phyloP scores from a whole-genome alignment of 2,797 vertebrate genomes.

The Picus viridis region DNA sequence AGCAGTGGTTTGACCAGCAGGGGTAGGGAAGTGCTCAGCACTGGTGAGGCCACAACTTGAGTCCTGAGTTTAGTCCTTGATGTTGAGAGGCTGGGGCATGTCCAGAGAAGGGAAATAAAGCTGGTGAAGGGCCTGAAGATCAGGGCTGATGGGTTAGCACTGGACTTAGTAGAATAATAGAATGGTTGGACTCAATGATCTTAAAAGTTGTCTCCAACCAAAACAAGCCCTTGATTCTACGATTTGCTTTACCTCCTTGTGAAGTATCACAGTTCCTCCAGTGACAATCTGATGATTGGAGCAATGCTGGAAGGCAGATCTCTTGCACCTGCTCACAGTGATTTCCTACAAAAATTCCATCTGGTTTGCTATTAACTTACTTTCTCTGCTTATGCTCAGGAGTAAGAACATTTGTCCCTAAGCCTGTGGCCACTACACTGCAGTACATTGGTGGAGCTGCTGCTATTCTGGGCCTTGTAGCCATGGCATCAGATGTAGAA shows the following conservation, averaged over 20 bases:
- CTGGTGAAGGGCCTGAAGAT: too few species aligned
- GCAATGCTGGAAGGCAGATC: background rate
- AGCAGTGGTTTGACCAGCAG: too few species aligned
- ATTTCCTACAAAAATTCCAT: background rate
- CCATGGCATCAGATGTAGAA: slow-evolving; percentile 98
- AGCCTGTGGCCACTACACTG: slow-evolving; percentile 94
- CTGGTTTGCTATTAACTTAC: background rate
- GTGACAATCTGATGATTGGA: background rate
- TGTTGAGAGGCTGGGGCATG: too few species aligned
- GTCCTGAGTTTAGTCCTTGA: too few species aligned
- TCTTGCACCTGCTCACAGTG: background rate
- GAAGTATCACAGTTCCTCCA: background rate
- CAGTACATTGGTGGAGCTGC: slow-evolving; percentile 97
- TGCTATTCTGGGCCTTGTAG: slow-evolving; percentile 96
- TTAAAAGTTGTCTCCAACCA: too few species aligned
- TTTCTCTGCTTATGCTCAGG: slow-evolving; percentile 77
- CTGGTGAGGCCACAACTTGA: too few species aligned
- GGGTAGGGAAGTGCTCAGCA: too few species aligned
- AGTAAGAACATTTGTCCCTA: slow-evolving; percentile 94
- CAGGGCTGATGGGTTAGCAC: too few species aligned
- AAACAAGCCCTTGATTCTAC: too few species aligned
- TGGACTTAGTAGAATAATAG: too few species aligned
- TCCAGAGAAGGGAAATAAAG: too few species aligned
- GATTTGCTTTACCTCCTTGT: background rate
- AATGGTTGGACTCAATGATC: too few species aligned